Evolutionary conservation across 2,113 vertebrate genomes (phyloP), one percentile per base, ranked within the genome.

Genomic region (Benitochromis conjunctus): DNA sequence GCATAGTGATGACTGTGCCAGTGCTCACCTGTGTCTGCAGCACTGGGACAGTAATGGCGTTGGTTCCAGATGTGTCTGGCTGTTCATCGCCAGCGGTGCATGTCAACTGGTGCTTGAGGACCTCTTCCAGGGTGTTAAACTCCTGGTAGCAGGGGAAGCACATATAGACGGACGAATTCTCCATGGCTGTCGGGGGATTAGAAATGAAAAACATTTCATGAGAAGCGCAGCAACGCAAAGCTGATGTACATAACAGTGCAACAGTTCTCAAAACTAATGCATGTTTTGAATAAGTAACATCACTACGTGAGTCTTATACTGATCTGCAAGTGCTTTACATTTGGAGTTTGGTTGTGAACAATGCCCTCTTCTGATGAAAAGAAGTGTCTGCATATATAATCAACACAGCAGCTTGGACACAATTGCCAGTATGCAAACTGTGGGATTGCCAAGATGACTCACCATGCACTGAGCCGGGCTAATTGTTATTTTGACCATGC

Each of bases 61-160:
- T 77, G 60, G 60, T 11, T 91, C 80, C 94, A 83, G 93, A 83
- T 64, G 89, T 4, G 64, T 80, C 82, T 3, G 38, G 34, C 26
- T 80, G 87, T 36, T 91, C 86, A 29, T 93, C 92, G 86, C 97
- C 97, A 3, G 96, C 95, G 5, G 95, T 94, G 19, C 97, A 98
- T 21, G 96, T 97, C 87, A 97, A 94, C 94, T 98, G 98, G 93
- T 98, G 98, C 76, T 97, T 82, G 1, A 98, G 96, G 4, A 98
- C 98, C 57, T 98, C 98, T 79, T 98, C 98, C 84, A 99, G 92
- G 53, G 97, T 97, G 57, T 96, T 94, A 46, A 97, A 98, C 86
- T 98, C 96, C 94, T 97, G 97, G 87, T 97, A 97, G 94, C 98
- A 99, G 85, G 98, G 98, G 7, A 98, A 98, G 92, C 98, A 99